Conservation (phyloP, 2,797 vertebrate genomes). For the Danio jaintianensis region DNA sequence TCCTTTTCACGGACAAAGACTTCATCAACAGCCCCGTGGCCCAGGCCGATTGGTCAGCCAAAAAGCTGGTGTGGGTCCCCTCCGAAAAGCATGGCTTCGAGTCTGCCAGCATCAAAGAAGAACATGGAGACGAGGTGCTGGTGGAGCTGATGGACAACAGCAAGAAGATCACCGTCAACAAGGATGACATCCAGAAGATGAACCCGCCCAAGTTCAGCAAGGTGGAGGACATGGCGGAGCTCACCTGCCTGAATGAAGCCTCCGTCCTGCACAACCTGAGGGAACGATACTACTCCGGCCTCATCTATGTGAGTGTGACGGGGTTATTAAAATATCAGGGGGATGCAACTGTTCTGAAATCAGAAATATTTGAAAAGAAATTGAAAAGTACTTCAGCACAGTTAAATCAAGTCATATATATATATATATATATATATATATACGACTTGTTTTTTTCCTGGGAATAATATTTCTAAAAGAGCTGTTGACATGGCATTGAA, state of each 20-base stretch:
- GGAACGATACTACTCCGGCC: conserved; percentile 95
- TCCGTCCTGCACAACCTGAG: conserved; percentile 93
- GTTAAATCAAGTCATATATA: too few species aligned
- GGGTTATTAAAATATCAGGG: background rate
- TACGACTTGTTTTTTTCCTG: too few species aligned
- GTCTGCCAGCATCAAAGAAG: conserved; percentile 91
- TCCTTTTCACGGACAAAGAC: conserved; percentile 91
- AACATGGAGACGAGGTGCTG: conserved; percentile 90
- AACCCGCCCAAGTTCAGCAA: conserved; percentile 98
- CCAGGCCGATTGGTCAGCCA: conserved; percentile 94
- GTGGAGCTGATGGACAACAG: conserved; percentile 90
- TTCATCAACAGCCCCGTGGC: conserved; percentile 86
- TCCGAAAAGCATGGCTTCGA: conserved; percentile 95
- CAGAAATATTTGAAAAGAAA: background rate
- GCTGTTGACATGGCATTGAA: too few species aligned
- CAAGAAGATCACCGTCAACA: conserved; percentile 87
- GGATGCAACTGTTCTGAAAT: background rate
- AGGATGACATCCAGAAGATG: conserved; percentile 98
- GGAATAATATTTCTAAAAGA: too few species aligned
- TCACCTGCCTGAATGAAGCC: conserved; percentile 96
- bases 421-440: too few species aligned
- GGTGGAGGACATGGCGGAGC: conserved; percentile 97
- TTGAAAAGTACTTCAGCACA: background rate
- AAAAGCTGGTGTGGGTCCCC: conserved; percentile 93
- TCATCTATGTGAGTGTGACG: conserved; percentile 91